phyloP scores from a whole-genome alignment of 2,797 vertebrate genomes.

The Echiichthys vipera region DNA sequence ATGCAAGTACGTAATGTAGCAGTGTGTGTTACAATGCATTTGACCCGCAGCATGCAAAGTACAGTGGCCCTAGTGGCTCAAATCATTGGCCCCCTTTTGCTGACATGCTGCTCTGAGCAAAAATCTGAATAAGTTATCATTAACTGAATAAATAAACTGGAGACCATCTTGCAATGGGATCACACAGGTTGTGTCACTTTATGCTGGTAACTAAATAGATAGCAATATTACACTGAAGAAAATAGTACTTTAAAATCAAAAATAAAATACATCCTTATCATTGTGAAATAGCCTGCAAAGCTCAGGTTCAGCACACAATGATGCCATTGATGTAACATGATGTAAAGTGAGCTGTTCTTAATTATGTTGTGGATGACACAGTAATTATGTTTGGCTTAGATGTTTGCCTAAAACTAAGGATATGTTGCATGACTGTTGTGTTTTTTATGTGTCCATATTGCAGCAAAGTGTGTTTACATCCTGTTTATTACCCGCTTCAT shows the following conservation, averaged over 20 bases:
- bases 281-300: background rate
- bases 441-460: too few relatives aligned
- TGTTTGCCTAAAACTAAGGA: background rate
- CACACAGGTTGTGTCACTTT: too few relatives aligned
- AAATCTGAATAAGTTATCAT: background rate
- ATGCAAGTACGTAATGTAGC: background rate
- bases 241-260: background rate
- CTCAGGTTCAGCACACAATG: background rate
- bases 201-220: background rate
- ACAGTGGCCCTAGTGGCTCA: background rate
- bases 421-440: background rate
- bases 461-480: background rate
- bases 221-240: background rate
- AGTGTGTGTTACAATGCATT: background rate
- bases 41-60: slow-evolving; percentile 4
- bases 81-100: background rate
- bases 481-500: background rate
- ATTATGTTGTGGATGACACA: background rate
- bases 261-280: too few relatives aligned
- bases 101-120: background rate
- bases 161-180: too few relatives aligned
- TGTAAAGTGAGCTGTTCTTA: background rate
- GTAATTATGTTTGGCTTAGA: background rate
- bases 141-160: background rate
- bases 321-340: background rate